Evolutionary conservation across 2,888 invertebrate species (phyloP).

Genomic region (Craniophora ligustri): DNA sequence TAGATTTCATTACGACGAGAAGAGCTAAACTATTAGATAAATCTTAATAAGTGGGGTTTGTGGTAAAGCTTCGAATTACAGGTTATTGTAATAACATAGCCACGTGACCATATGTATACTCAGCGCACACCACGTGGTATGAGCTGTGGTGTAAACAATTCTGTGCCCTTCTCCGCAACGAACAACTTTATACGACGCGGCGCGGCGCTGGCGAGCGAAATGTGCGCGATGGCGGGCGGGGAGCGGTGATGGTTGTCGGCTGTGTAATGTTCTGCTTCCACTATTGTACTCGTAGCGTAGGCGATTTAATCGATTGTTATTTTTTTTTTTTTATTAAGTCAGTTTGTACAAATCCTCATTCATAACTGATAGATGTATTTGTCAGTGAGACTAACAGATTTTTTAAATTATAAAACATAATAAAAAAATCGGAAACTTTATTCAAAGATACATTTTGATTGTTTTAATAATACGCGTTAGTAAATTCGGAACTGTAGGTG

Average conservation of each 20-base stretch:
- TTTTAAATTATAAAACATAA: no score
- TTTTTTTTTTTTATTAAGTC: no score
- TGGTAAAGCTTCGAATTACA: conserved; percentile 59
- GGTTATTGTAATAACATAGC: conserved; percentile 70
- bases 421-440: no score
- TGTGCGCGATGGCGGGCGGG: conserved; percentile 34
- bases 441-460: no score
- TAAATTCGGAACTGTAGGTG: no score
- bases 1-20: conserved; percentile 76
- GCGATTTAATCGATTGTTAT: conserved; percentile 2
- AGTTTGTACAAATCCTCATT: no score
- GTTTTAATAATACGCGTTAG: no score
- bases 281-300: conserved; percentile 11
- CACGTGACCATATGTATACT: conserved; percentile 79
- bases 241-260: conserved; percentile 25
- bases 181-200: conserved; percentile 48
- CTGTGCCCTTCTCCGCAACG: conserved; percentile 67
- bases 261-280: no score
- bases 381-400: no score
- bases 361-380: no score
- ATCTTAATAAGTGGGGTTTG: conserved; percentile 63
- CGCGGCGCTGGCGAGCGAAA: conserved; percentile 30
- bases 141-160: conserved; percentile 79
- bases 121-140: conserved; percentile 82
- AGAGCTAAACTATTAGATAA: conserved; percentile 49